Evolutionary conservation across 2,888 invertebrate genomes (phyloP).

Genomic region (Mythimna vitellina): DNA sequence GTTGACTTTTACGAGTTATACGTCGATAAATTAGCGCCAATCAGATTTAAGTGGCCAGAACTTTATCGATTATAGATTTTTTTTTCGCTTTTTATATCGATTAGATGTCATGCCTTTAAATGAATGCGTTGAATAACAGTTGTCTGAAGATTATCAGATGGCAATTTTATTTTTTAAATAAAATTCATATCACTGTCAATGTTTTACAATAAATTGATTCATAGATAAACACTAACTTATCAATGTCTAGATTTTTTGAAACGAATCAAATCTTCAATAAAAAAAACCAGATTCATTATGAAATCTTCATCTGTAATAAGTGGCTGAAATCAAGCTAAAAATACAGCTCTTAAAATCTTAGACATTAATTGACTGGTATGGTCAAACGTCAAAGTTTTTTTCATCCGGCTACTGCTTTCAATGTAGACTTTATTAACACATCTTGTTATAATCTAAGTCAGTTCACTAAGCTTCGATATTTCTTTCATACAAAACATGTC

Average conservation of each 20-base stretch:
- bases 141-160: background rate
- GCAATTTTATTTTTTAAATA: background rate
- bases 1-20: constrained; percentile 50
- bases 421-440: constrained; percentile 42
- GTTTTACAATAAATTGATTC: background rate
- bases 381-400: constrained; percentile 36
- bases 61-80: constrained; percentile 14
- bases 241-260: constrained; percentile 11
- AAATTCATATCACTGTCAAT: background rate
- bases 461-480: constrained; percentile 18
- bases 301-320: constrained; percentile 10
- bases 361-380: constrained; percentile 35
- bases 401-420: constrained; percentile 39
- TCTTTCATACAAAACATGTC: constrained; percentile 45
- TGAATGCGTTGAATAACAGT: background rate
- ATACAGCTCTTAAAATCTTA: constrained; percentile 17
- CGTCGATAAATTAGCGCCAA: constrained; percentile 51
- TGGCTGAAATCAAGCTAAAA: constrained; percentile 17
- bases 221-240: background rate
- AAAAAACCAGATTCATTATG: constrained; percentile 4
- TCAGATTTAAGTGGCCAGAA: constrained; percentile 21
- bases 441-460: constrained; percentile 45
- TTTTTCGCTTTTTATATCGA: constrained; percentile 10
- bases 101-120: constrained; percentile 4
- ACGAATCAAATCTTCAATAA: constrained; percentile 10